phyloP scores from a whole-genome alignment of 2,113 vertebrate genomes.

The Eublepharis macularius region DNA sequence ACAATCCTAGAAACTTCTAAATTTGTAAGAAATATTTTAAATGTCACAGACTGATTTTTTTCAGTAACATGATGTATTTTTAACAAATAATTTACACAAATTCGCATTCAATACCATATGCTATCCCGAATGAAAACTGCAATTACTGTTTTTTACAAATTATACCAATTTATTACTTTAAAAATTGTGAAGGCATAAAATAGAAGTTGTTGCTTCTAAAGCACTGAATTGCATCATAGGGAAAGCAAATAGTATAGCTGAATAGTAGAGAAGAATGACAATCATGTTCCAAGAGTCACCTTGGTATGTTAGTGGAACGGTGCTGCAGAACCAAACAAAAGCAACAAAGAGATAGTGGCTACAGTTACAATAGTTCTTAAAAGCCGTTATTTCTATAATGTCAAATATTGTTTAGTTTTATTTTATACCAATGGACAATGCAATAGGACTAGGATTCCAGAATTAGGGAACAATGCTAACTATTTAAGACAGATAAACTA shows the following conservation, averaged over 20 bases:
- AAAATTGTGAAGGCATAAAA: background rate
- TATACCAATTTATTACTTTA: background rate
- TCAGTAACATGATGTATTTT: background rate
- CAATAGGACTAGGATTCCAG: too few species aligned
- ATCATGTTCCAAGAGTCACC: background rate
- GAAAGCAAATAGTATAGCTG: background rate
- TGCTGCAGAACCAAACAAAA: background rate
- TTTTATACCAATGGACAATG: too few species aligned
- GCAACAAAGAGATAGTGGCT: background rate
- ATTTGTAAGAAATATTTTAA: background rate
- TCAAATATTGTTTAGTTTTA: too few species aligned
- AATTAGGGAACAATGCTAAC: too few species aligned
- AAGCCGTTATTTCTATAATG: too few species aligned
- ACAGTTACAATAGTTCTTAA: too few species aligned
- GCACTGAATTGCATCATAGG: background rate
- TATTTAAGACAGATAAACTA: too few species aligned
- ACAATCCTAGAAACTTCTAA: background rate
- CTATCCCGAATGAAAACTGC: background rate
- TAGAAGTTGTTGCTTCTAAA: background rate
- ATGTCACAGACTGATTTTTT: background rate
- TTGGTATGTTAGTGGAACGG: background rate
- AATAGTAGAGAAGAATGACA: background rate
- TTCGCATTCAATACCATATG: background rate
- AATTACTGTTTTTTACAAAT: background rate
- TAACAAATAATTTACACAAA: background rate